Conservation (phyloP, 2,797 vertebrate genomes). For the Gouania willdenowi region DNA sequence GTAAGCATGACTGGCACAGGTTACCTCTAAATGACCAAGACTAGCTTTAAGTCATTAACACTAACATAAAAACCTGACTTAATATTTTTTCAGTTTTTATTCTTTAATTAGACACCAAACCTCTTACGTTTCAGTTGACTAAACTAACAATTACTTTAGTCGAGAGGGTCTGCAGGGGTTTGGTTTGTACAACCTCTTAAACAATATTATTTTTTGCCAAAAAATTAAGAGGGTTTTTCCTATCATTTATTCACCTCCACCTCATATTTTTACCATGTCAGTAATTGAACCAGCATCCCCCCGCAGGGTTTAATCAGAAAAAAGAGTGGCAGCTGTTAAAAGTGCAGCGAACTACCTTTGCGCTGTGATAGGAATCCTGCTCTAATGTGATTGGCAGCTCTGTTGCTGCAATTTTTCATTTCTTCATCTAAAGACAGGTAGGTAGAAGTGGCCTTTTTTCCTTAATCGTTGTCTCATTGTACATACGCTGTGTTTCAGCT, state of each 20-base stretch:
- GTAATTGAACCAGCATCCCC: slow-evolving; percentile 35
- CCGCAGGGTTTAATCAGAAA: slow-evolving; percentile 39
- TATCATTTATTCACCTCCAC: slow-evolving; percentile 5
- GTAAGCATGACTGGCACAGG: no score
- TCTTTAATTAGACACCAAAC: no score
- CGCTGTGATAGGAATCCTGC: slow-evolving; percentile 31
- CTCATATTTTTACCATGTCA: slow-evolving; percentile 32
- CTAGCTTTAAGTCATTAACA: no score
- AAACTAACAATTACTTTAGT: no score
- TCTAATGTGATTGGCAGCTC: slow-evolving; percentile 57
- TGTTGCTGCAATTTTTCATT: slow-evolving; percentile 51
- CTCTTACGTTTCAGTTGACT: no score
- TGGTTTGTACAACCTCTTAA: no score
- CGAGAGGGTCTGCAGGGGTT: no score
- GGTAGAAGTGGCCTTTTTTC: slow-evolving; percentile 57
- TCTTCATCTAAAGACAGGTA: slow-evolving; percentile 51
- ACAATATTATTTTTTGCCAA: no score
- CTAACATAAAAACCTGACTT: no score
- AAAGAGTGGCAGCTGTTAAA: slow-evolving; percentile 10
- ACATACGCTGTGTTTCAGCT: slow-evolving; percentile 33
- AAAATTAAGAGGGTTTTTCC: slow-evolving; percentile 3
- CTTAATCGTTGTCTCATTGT: slow-evolving; percentile 43
- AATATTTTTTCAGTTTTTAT: no score
- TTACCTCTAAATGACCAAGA: no score
- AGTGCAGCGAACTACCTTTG: slow-evolving; percentile 43